phyloP scores from a whole-genome alignment of 2,113 vertebrate species.

The Heteronetta atricapilla region DNA sequence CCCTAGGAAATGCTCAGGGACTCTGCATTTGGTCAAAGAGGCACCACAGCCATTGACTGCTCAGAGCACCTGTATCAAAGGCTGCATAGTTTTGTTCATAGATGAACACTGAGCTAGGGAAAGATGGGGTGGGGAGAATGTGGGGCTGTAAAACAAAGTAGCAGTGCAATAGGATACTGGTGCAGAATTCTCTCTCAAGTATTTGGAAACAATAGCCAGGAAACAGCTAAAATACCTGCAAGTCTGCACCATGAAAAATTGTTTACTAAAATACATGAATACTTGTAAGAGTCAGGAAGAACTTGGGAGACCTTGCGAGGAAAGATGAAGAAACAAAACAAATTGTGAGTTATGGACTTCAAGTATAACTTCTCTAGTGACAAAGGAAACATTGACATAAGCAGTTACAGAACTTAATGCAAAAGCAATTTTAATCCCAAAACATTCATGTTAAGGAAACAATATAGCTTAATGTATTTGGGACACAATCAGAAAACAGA shows the following conservation, averaged over 20 bases:
- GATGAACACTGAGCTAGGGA: not conserved
- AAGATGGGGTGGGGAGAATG: not conserved
- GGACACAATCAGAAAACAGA: not conserved
- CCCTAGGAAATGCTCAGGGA: not conserved
- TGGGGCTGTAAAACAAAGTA: not conserved
- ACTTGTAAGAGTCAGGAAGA: not conserved
- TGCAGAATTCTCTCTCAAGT: not conserved
- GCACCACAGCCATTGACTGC: not conserved
- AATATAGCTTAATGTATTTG: not conserved
- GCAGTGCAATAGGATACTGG: not conserved
- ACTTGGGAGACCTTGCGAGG: not conserved
- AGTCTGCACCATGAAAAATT: not conserved
- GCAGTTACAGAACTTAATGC: not conserved
- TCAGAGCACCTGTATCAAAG: not conserved
- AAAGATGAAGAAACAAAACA: not conserved
- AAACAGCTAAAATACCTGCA: not conserved
- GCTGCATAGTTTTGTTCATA: not conserved
- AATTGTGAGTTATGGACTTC: not conserved
- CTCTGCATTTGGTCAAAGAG: not conserved
- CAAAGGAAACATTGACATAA: not conserved
- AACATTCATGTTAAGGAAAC: not conserved
- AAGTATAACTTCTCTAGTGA: not conserved
- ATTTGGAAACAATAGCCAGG: not conserved
- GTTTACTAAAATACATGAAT: not conserved
- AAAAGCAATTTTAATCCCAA: constrained; percentile 4